Conservation (phyloP, 2,888 invertebrate genomes). For the Lasius fuliginosus region DNA sequence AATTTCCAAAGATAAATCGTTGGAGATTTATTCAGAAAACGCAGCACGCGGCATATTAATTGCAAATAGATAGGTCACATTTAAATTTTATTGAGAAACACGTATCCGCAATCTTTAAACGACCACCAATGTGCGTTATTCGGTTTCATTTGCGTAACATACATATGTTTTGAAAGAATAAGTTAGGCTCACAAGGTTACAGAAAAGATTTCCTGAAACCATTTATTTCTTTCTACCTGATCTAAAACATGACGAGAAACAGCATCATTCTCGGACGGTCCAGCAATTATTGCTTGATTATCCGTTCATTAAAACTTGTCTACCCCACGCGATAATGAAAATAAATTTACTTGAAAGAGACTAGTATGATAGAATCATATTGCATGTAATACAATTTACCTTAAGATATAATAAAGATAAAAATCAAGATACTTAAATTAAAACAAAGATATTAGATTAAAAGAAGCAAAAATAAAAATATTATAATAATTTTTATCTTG, state of each 20-base stretch:
- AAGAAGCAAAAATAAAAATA: background rate
- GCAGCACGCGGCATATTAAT: background rate
- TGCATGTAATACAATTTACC: background rate
- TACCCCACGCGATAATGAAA: background rate
- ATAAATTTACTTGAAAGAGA: background rate
- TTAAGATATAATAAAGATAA: background rate
- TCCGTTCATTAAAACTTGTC: background rate
- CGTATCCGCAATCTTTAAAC: background rate
- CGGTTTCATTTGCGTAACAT: conserved; percentile 23
- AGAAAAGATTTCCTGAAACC: conserved; percentile 46
- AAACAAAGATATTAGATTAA: background rate
- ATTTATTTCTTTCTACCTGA: conserved; percentile 49
- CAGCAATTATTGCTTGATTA: conserved; percentile 45
- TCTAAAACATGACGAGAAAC: conserved; percentile 16
- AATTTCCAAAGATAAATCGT: conserved; percentile 5
- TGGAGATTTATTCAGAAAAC: background rate
- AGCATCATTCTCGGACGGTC: conserved; percentile 41
- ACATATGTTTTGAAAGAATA: conserved; percentile 53
- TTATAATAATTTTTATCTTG: background rate
- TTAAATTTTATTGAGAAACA: conserved; percentile 28
- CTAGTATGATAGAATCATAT: background rate
- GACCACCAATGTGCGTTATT: background rate
- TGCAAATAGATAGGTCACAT: background rate
- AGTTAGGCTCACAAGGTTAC: conserved; percentile 60
- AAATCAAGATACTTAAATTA: background rate